phyloP scores from a whole-genome alignment of 2,797 vertebrate species.

The Emydoidea blandingii region DNA sequence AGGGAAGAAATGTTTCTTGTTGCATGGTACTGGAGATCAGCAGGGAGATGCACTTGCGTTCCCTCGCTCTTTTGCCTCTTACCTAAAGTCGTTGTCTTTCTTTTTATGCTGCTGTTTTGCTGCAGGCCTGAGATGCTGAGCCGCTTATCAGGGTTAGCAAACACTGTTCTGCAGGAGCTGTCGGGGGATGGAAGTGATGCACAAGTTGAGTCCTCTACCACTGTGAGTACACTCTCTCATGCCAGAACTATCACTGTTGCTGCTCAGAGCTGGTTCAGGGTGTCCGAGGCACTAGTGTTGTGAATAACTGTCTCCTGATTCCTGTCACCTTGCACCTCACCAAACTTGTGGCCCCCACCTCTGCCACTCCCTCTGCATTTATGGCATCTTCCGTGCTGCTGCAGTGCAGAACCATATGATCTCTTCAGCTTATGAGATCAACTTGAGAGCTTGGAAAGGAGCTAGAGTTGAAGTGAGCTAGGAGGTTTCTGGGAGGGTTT shows the following conservation, averaged over 20 bases:
- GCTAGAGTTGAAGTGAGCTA: neutral
- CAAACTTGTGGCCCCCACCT: neutral
- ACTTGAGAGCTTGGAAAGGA: neutral
- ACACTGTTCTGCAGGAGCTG: conserved; percentile 91
- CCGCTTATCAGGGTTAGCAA: conserved; percentile 88
- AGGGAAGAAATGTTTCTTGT: neutral
- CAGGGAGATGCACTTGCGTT: neutral
- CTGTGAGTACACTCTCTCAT: conserved; percentile 79
- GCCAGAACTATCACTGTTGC: neutral
- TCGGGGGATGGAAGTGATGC: conserved; percentile 85
- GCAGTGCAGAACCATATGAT: neutral
- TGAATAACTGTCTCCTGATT: neutral
- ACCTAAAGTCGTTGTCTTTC: conserved; percentile 10
- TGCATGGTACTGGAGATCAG: neutral
- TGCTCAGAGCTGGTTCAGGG: neutral
- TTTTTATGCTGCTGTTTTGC: conserved; percentile 12
- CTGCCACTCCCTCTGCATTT: neutral
- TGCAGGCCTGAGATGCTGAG: conserved; percentile 88
- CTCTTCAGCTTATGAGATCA: neutral
- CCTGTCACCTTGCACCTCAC: neutral
- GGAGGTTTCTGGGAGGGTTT: neutral
- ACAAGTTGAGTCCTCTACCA: conserved; percentile 65
- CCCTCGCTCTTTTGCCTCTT: neutral
- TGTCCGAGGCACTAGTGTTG: neutral
- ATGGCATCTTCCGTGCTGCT: neutral